Base-by-base conservation (phyloP, 2,888 invertebrate species). In the Pterobdella sp. region DNA sequence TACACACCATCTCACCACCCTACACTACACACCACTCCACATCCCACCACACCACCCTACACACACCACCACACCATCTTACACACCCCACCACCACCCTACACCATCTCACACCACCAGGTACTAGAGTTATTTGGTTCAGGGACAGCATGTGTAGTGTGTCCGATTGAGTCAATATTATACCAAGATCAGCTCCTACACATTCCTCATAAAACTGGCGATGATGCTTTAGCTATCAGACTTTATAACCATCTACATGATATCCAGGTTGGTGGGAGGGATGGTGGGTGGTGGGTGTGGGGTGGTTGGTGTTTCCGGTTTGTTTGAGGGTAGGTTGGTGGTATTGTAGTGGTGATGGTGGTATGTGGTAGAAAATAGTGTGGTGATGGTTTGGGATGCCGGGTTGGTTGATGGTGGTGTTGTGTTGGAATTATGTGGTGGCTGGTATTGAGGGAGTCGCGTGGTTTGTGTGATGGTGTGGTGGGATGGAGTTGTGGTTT, bases 131-230 rank as follows among this genome's bases (percentile, higher is more conserved):
- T 97, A 84, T 99, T 98, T 84, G 98, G 97, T 74, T 89, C 94
- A n/a, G 98, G 98, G 73, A 98, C 98, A 34, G 98, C 98, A 0
- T 93, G 93, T 79, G 88, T 95, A 68, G 91, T 99, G 29, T 92
- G 92, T 80, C 97, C 98, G 0, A 89, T 98, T 73, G 90, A 90
- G 74, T 87, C 89, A 75, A 92, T 98, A 75, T 87, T 90, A 73
- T 97, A 91, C 84, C 80, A 80, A 14, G 90, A 88, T 2, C 85
- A 85, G 76, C 81, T 81, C 7, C 22, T 77, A 36, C 69, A 80
- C 10, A 85, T 87, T 70, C 86, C 86, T 1, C 85, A 85, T 18
- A 84, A 85, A 80, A 87, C 89, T 78, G 88, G 90, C 78, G 79
- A 87, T 18, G 87, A 89, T 1, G 75, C 78, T n/a, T 56, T 96